Percentiles rank a stretch among this genome's conserved stretches.
Evolutionary conservation across 2,113 vertebrate species (phyloP).

Genomic region (Oncorhynchus mykiss): DNA sequence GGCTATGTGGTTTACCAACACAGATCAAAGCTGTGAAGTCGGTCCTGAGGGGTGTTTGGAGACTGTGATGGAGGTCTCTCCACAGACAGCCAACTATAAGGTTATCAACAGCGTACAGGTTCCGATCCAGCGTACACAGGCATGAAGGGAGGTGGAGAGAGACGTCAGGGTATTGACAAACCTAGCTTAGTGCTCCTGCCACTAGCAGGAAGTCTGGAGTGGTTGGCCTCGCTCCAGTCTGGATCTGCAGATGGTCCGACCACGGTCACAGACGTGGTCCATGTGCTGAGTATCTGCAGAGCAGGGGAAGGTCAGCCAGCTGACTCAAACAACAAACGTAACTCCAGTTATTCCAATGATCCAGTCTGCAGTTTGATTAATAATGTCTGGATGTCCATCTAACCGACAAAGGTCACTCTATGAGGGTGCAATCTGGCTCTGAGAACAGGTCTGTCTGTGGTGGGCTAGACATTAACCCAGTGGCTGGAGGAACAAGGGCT

Average conservation of each 20-base stretch:
- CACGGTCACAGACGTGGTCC: constrained; percentile 35
- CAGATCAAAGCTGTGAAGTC: constrained; percentile 30
- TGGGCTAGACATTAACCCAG: constrained; percentile 31
- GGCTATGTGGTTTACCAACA: constrained; percentile 28
- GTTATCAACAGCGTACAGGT: background rate
- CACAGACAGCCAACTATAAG: constrained; percentile 11
- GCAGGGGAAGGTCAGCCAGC: constrained; percentile 51
- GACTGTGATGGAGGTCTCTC: constrained; percentile 43
- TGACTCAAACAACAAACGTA: constrained; percentile 28
- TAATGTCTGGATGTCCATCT: constrained; percentile 21
- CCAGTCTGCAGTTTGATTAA: constrained; percentile 32
- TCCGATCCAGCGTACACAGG: constrained; percentile 19
- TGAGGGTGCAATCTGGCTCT: constrained; percentile 31
- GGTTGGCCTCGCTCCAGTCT: constrained; percentile 4
- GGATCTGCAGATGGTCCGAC: constrained; percentile 16
- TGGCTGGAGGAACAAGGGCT: constrained; percentile 15
- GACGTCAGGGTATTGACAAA: constrained; percentile 40
- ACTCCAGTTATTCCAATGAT: background rate
- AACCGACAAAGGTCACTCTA: constrained; percentile 34
- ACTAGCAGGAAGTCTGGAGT: constrained; percentile 19
- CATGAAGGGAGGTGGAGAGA: constrained; percentile 32
- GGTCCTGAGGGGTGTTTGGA: constrained; percentile 29
- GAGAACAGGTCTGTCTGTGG: constrained; percentile 42
- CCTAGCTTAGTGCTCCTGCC: constrained; percentile 1
- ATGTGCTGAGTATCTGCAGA: constrained; percentile 31